phyloP scores from a whole-genome alignment of 2,888 invertebrate genomes.

The Dryocosmus kuriphilus region DNA sequence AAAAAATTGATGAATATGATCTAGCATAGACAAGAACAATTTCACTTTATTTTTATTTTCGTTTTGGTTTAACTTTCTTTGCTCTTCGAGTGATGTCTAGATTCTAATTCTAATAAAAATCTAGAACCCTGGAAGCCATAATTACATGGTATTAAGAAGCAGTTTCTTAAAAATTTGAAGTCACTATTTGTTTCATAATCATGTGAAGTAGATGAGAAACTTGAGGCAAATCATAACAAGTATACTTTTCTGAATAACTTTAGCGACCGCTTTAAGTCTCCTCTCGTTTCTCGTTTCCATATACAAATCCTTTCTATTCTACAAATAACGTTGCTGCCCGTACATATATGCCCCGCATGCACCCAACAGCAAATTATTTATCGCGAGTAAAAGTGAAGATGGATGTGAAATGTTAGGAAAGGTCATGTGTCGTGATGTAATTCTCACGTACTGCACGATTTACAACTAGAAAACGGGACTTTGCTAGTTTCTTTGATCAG shows the following conservation, averaged over 20 bases:
- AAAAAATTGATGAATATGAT: no score
- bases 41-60: no score
- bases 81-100: background rate
- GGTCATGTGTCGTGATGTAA: slow-evolving; percentile 61
- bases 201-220: background rate
- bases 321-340: slow-evolving; percentile 29
- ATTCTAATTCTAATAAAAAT: background rate
- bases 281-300: slow-evolving; percentile 19
- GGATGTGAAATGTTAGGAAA: slow-evolving; percentile 62
- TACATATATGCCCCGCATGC: slow-evolving; percentile 34
- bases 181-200: background rate
- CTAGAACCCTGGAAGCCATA: background rate
- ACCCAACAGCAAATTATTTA: slow-evolving; percentile 50
- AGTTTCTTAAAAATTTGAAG: background rate
- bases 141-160: background rate
- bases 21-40: no score
- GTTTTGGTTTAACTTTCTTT: background rate
- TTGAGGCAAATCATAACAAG: background rate
- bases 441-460: slow-evolving; percentile 55
- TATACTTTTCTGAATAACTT: background rate
- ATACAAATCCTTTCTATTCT: slow-evolving; percentile 35
- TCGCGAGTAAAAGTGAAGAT: slow-evolving; percentile 64
- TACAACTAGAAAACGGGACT: slow-evolving; percentile 53
- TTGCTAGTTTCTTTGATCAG: slow-evolving; percentile 42
- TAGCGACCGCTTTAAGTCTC: slow-evolving; percentile 11